Base-by-base conservation (phyloP, 1,140 invertebrate genomes). In the Olivierus martensii region DNA sequence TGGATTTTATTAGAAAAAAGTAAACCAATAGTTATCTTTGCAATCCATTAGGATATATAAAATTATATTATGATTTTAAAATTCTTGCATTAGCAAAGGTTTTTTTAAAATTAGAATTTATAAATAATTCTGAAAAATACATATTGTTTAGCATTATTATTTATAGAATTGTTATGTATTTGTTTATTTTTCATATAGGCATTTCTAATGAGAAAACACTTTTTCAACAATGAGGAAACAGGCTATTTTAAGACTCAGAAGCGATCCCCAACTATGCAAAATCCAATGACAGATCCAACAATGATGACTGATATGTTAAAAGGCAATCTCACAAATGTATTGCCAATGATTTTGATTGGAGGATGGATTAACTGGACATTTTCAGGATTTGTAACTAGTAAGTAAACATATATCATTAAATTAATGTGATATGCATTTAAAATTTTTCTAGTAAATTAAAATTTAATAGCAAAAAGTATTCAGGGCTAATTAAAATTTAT, bases 361-460 rank as follows among this genome's bases (percentile, higher is more conserved):
- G 94, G 86, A 14, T 99, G 95, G 95, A 99, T 99, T 61, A 99
- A 99, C 68, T 99, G 95, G 95, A 97, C 97, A 75, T 99, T 99
- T 70, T 97, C 93, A 54, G 96, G 96, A 46, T 99, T 99, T 71
- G 86, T 99, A 38, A 98, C 95, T 46, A 99, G 84, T 85, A 78
- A 74, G 73, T 71, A 45, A 49, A 41, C n/a, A 3, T 49, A 7
- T n/a, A 7, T n/a, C n/a, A n/a, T n/a, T n/a, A n/a, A n/a, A n/a
- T n/a, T n/a, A n/a, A n/a, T n/a, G n/a, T n/a, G n/a, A n/a, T n/a
- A n/a, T n/a, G n/a, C n/a, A n/a, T n/a, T n/a, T n/a, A n/a, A n/a
- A n/a, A n/a, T n/a, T n/a, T n/a, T n/a, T n/a, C n/a, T n/a, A n/a
- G n/a, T n/a, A n/a, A n/a, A n/a, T n/a, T n/a, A n/a, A n/a, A n/a